A percentile compares a stretch with the other conserved stretches of the same genome.
Conservation (phyloP, 2,888 invertebrate genomes). For the Dascillus cervinus region DNA sequence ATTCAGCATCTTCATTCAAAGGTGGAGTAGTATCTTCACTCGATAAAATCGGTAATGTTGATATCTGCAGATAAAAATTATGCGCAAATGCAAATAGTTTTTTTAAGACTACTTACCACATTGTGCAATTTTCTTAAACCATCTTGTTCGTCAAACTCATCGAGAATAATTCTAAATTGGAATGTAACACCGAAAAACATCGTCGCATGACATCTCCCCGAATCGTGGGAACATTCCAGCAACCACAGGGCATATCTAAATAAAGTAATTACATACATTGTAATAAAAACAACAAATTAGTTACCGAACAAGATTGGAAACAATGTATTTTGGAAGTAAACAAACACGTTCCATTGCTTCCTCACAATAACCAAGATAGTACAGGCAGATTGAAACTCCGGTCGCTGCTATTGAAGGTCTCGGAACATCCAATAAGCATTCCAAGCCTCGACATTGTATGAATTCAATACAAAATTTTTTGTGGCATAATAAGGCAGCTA, state of each 20-base stretch:
- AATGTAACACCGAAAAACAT: slow-evolving; percentile 97
- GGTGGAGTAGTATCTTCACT: slow-evolving; percentile 55
- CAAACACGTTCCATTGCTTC: slow-evolving; percentile 97
- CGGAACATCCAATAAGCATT: slow-evolving; percentile 82
- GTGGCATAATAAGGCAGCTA: slow-evolving; percentile 90
- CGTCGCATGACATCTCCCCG: slow-evolving; percentile 94
- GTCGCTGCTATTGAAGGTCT: slow-evolving; percentile 93
- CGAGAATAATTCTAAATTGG: slow-evolving; percentile 85
- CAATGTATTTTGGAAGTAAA: slow-evolving; percentile 67
- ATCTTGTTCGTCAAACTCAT: slow-evolving; percentile 90
- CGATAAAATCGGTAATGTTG: slow-evolving; percentile 79
- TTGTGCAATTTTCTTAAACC: slow-evolving; percentile 91
- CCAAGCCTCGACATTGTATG: slow-evolving; percentile 79
- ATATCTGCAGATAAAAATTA: slow-evolving; percentile 48
- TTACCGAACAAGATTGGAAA: slow-evolving; percentile 69
- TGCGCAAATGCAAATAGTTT: neutral
- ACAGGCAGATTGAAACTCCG: slow-evolving; percentile 91
- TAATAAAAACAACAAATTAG: neutral
- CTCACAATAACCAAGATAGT: slow-evolving; percentile 94
- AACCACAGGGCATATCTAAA: slow-evolving; percentile 87
- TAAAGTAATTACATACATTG: no score
- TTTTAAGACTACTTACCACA: slow-evolving; percentile 54
- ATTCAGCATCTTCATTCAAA: slow-evolving; percentile 79
- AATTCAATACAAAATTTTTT: slow-evolving; percentile 98
- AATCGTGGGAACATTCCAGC: slow-evolving; percentile 86